phyloP scores from a whole-genome alignment of 2,888 invertebrate species.

The Pocota personata region DNA sequence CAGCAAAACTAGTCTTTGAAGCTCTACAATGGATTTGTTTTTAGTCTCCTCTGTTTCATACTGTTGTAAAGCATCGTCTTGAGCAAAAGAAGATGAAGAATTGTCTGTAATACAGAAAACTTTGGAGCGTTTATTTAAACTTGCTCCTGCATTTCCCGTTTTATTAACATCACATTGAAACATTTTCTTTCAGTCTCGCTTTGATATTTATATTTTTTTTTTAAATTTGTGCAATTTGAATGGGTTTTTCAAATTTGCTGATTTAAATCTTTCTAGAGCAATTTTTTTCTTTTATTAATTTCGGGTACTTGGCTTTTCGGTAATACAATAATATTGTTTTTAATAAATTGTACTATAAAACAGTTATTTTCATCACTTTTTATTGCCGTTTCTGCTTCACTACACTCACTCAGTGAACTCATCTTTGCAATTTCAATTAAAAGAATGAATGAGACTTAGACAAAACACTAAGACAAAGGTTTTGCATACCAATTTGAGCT shows the following conservation, averaged over 20 bases:
- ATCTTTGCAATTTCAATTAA: not conserved
- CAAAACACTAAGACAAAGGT: slow-evolving; percentile 3
- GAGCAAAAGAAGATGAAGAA: slow-evolving; percentile 15
- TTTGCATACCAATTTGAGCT: slow-evolving; percentile 20
- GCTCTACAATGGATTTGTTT: slow-evolving; percentile 5
- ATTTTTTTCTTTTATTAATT: not conserved
- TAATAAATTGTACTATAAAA: no score
- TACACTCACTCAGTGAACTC: not conserved
- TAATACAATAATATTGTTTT: no score
- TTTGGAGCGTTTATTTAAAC: not conserved
- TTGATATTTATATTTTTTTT: slow-evolving; percentile 4
- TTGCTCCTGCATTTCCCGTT: slow-evolving; percentile 2
- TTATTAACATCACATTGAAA: not conserved
- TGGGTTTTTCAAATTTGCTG: not conserved
- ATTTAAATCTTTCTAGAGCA: not conserved
- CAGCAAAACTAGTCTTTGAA: slow-evolving; percentile 17
- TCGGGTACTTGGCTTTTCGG: not conserved
- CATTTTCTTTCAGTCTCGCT: not conserved
- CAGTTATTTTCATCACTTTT: no score
- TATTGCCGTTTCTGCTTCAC: no score
- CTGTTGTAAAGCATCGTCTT: slow-evolving; percentile 8
- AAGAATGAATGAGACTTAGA: not conserved
- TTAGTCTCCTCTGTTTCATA: slow-evolving; percentile 14
- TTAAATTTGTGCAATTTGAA: not conserved
- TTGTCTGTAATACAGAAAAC: not conserved